Evolutionary conservation across 2,888 invertebrate genomes (phyloP).

Genomic region (Brenthis daphne): DNA sequence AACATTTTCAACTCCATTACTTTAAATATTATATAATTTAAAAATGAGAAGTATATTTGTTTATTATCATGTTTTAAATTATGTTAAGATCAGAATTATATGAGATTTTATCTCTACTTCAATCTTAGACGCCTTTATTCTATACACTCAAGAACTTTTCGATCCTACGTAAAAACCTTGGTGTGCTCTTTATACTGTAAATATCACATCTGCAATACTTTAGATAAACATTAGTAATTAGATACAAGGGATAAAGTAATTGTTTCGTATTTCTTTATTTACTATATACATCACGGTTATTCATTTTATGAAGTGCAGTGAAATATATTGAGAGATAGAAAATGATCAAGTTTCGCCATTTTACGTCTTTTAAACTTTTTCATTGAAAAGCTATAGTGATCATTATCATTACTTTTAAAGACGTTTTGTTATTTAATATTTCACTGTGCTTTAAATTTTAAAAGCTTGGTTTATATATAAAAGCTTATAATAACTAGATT

Average conservation of each 20-base stretch:
- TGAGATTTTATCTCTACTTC: neutral
- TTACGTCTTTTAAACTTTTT: neutral
- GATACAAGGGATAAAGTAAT: conserved; percentile 14
- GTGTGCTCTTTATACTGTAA: conserved; percentile 13
- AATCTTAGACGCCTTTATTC: neutral
- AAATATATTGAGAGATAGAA: neutral
- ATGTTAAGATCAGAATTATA: neutral
- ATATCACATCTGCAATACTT: conserved; percentile 12
- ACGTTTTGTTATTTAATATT: neutral
- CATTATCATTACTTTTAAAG: neutral
- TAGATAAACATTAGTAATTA: conserved; percentile 18
- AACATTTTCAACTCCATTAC: neutral
- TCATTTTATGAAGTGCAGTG: conserved; percentile 3
- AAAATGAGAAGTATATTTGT: no score
- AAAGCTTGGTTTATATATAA: conserved; percentile 30
- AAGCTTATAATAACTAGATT: conserved; percentile 31
- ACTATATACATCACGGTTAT: neutral
- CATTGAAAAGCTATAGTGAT: neutral
- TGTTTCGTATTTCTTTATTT: conserved; percentile 3
- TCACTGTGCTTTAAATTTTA: conserved; percentile 32
- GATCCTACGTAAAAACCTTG: neutral
- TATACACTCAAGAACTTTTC: conserved; percentile 4
- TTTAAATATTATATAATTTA: no score
- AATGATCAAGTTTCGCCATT: neutral
- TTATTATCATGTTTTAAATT: neutral